A percentile compares a stretch with the other conserved stretches of the same genome.
Evolutionary conservation across 2,113 vertebrate genomes (phyloP).

Genomic region (Pluvialis apricaria): DNA sequence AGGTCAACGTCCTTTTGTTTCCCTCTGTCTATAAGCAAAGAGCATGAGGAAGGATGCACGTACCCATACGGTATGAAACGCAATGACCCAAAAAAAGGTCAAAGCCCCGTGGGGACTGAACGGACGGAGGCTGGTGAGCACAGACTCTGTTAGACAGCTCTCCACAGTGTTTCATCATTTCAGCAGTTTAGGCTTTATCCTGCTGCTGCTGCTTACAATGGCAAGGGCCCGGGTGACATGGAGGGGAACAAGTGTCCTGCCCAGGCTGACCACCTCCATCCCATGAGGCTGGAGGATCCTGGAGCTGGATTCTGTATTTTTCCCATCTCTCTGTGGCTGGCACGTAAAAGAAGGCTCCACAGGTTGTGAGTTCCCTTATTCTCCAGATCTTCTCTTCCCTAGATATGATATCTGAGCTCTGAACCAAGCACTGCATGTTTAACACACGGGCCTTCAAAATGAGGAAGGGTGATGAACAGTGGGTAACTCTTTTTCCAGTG

Average conservation of each 20-base stretch:
- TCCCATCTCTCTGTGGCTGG: not conserved
- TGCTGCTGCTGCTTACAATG: not conserved
- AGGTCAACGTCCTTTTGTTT: not conserved
- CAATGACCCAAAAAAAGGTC: not conserved
- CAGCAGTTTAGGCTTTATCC: not conserved
- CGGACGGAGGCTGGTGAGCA: not conserved
- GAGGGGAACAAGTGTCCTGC: not conserved
- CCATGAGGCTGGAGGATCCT: not conserved
- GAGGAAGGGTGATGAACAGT: not conserved
- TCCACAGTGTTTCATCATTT: not conserved
- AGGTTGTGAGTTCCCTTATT: not conserved
- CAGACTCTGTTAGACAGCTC: not conserved
- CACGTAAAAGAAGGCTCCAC: not conserved
- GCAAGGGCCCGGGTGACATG: not conserved
- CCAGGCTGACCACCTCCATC: not conserved
- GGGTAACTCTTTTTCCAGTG: conserved; percentile 26
- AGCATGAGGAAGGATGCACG: not conserved
- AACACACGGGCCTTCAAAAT: not conserved
- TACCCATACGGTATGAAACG: accelerated
- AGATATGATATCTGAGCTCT: not conserved
- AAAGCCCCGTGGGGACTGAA: not conserved
- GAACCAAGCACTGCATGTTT: not conserved
- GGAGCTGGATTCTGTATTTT: not conserved
- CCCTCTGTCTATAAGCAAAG: not conserved
- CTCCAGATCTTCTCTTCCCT: not conserved